These are phyloP conservation scores for Paramisgurnus dabryanus DNA, from an alignment of 2,113 vertebrate genomes.

Conservation along the genomic window DNA sequence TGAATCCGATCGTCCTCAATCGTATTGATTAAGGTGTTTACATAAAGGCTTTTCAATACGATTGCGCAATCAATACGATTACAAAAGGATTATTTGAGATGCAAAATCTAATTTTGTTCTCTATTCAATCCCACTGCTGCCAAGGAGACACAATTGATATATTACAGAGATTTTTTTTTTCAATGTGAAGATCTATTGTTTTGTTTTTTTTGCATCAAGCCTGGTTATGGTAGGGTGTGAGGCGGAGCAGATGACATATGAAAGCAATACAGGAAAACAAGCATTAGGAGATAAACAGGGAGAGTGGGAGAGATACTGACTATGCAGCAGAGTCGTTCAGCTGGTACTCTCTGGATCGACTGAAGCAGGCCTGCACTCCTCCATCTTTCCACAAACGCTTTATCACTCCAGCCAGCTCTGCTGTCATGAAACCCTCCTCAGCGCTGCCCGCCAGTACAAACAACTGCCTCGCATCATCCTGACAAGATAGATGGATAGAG, in stretches of 20 bases:
- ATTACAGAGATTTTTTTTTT: not conserved
- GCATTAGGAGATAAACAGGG: not conserved
- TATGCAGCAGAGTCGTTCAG: slow-evolving; percentile 98
- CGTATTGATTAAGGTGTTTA: too few relatives aligned
- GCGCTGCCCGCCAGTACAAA: slow-evolving; percentile 95
- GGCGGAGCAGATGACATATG: not conserved
- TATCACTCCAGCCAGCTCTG: slow-evolving; percentile 95
- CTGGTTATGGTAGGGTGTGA: slow-evolving; percentile 4
- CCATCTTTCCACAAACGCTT: slow-evolving; percentile 94
- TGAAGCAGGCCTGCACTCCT: slow-evolving; percentile 95
- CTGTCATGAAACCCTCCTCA: slow-evolving; percentile 97
- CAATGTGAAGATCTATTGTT: not conserved
- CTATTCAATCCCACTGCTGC: too few relatives aligned
- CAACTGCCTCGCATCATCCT: slow-evolving; percentile 97
- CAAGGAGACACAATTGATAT: too few relatives aligned
- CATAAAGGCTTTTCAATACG: too few relatives aligned
- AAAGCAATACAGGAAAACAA: not conserved
- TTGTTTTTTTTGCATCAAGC: not conserved
- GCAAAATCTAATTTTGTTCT: not conserved
- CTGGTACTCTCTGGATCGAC: slow-evolving; percentile 96
- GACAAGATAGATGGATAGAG: slow-evolving; percentile 34
- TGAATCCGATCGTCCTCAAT: too few relatives aligned
- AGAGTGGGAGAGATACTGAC: slow-evolving; percentile 75
- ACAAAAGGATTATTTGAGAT: too few relatives aligned
- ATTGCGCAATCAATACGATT: too few relatives aligned